phyloP scores from a whole-genome alignment of 2,888 invertebrate species.

The Aleiodes alternator region DNA sequence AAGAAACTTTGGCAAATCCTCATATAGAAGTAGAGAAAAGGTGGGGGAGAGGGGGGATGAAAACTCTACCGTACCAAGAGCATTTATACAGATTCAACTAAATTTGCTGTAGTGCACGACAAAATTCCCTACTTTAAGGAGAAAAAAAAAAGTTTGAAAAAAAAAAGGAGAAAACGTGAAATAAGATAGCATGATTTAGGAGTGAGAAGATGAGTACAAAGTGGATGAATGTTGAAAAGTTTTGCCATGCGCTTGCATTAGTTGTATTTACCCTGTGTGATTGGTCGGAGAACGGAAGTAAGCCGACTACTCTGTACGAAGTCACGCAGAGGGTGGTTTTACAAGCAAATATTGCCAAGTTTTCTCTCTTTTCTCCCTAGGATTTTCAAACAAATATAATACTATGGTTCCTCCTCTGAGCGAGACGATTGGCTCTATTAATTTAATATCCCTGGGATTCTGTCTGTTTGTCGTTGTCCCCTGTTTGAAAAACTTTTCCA shows the following conservation, averaged over 20 bases:
- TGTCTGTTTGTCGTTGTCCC: conserved; percentile 45
- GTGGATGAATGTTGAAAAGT: conserved; percentile 59
- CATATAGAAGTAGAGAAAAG: neutral
- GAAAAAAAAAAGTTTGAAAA: conserved; percentile 5
- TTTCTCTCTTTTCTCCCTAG: conserved; percentile 14
- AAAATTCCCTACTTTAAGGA: conserved; percentile 18
- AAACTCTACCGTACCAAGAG: conserved; percentile 47
- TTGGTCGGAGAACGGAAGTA: conserved; percentile 66
- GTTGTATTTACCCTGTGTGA: conserved; percentile 66
- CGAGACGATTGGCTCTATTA: conserved; percentile 40
- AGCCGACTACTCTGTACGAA: conserved; percentile 66
- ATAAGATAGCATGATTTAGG: conserved; percentile 6
- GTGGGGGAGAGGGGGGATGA: conserved; percentile 33
- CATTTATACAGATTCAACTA: conserved; percentile 56
- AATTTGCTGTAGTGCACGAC: conserved; percentile 52
- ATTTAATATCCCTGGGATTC: conserved; percentile 46
- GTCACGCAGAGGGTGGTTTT: conserved; percentile 70
- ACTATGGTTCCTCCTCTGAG: conserved; percentile 4
- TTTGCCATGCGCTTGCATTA: conserved; percentile 61
- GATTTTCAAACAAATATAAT: neutral
- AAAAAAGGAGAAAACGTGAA: neutral
- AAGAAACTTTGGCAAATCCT: conserved; percentile 39
- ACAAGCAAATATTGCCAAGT: conserved; percentile 57
- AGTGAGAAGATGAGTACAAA: conserved; percentile 5
- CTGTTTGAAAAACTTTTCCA: conserved; percentile 24